Base-by-base conservation (phyloP, 2,113 vertebrate genomes). In the Gila orcuttii region DNA sequence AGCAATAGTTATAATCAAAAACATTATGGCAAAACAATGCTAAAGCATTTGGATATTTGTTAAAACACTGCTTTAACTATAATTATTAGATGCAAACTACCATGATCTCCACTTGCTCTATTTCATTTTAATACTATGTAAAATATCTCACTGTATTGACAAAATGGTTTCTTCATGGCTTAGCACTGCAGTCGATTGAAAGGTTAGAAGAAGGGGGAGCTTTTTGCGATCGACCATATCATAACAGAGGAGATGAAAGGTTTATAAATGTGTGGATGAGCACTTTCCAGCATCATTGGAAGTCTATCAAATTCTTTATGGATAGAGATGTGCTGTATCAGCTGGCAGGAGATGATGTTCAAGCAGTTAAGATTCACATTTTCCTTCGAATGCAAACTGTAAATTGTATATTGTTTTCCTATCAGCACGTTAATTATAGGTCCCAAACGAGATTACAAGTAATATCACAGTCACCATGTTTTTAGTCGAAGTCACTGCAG, bases 221-320 rank as follows among this genome's bases (percentile, higher is more conserved):
- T 28, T 75, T 50, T n/a, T 75, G 23, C 7, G 2, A 17, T 45
- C n/a, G 45, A 47, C n/a, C 23, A 8, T 28, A 50, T 75, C 6
- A 50, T 50, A 75, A 75, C 45, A 50, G 23, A 50, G 45, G 42
- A 74, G 68, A 33, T 73, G 68, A 83, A n/a, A 36, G 82, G 71
- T 31, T 76, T 23, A 42, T 13, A 74, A 52, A 60, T 10, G 42
- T 50, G 31, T 57, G 81, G 23, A 50, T 47, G 82, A 75, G 19
- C 83, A 76, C 73, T 62, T 76, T 42, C n/a, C 17, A 64, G 59
- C 19, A 33, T 84, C 7, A n/a, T 28, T 33, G 73, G 69, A 84
- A 60, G 73, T 23, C n/a, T 15, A 28, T 76, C 13, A 50, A 47
- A 33, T 64, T 59, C n/a, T 50, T 84, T 45, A 59, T 74, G 57